A percentile compares a stretch with the other conserved stretches of the same genome.
Evolutionary conservation across 2,797 vertebrate species (phyloP).

Genomic region (Bradypodion pumilum): DNA sequence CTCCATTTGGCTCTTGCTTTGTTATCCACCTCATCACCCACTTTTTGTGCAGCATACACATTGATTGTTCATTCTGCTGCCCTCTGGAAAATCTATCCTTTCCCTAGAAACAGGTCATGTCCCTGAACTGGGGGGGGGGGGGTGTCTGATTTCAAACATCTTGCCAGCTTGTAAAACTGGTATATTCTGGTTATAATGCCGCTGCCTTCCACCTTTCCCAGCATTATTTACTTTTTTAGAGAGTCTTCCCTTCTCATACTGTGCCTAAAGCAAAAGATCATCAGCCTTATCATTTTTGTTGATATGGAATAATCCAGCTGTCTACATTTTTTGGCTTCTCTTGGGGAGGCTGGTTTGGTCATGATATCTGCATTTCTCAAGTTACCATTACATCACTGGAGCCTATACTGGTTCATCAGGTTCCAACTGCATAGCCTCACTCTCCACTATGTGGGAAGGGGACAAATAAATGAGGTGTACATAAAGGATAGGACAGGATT

Average conservation of each 20-base stretch:
- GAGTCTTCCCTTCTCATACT: too few relatives aligned
- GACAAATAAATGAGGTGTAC: neutral
- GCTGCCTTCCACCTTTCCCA: too few relatives aligned
- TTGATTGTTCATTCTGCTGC: conserved; percentile 18
- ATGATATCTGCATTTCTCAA: too few relatives aligned
- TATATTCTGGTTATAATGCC: neutral
- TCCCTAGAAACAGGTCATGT: neutral
- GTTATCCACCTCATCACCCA: conserved; percentile 18
- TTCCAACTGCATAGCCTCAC: neutral
- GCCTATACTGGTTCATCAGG: too few relatives aligned
- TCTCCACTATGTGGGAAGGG: neutral
- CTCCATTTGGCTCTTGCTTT: conserved; percentile 19
- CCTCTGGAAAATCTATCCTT: neutral
- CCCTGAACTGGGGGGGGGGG: neutral
- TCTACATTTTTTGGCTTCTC: too few relatives aligned
- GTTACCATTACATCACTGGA: too few relatives aligned
- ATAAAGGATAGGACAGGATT: neutral
- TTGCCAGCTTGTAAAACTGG: neutral
- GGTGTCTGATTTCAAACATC: neutral
- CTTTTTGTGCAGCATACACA: neutral
- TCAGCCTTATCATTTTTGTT: too few relatives aligned
- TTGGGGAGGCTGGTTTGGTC: too few relatives aligned
- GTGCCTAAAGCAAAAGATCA: too few relatives aligned
- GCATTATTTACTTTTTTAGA: too few relatives aligned
- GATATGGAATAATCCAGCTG: too few relatives aligned